Conservation (phyloP, 2,113 vertebrate genomes). For the Ictalurus punctatus region DNA sequence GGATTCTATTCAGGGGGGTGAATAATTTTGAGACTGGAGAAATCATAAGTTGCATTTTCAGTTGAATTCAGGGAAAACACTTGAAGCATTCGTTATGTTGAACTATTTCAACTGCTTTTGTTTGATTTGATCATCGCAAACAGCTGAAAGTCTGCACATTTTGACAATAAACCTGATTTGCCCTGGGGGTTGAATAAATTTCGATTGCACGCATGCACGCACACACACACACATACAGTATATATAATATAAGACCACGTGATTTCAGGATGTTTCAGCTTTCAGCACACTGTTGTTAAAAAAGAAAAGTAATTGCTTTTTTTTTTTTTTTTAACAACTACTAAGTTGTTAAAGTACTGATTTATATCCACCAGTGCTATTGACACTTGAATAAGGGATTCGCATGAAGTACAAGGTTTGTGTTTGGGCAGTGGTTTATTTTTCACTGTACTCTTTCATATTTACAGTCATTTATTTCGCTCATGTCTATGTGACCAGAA, state of each 20-base stretch:
- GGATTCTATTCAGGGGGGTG: too few relatives aligned
- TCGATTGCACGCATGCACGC: too few relatives aligned
- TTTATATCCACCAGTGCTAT: not conserved
- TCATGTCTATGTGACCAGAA: constrained; percentile 31
- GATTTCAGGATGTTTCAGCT: not conserved
- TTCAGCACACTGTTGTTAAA: not conserved
- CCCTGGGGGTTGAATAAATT: too few relatives aligned
- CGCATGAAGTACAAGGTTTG: not conserved
- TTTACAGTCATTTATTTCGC: constrained; percentile 29
- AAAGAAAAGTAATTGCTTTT: not conserved
- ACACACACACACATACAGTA: not conserved
- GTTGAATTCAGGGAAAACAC: too few relatives aligned
- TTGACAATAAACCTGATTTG: too few relatives aligned
- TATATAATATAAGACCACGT: not conserved
- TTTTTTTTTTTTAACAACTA: too few relatives aligned
- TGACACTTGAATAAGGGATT: not conserved
- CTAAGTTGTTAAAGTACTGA: not conserved
- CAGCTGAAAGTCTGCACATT: too few relatives aligned
- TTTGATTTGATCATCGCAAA: too few relatives aligned
- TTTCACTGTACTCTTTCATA: constrained; percentile 10
- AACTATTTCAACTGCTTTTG: too few relatives aligned
- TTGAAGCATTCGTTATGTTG: too few relatives aligned
- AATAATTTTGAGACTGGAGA: too few relatives aligned
- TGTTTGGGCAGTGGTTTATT: not conserved
- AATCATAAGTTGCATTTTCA: too few relatives aligned